Percentiles rank a stretch among this genome's conserved stretches.
Evolutionary conservation across 2,888 invertebrate species (phyloP).

Genomic region (Drosophila antonietae): DNA sequence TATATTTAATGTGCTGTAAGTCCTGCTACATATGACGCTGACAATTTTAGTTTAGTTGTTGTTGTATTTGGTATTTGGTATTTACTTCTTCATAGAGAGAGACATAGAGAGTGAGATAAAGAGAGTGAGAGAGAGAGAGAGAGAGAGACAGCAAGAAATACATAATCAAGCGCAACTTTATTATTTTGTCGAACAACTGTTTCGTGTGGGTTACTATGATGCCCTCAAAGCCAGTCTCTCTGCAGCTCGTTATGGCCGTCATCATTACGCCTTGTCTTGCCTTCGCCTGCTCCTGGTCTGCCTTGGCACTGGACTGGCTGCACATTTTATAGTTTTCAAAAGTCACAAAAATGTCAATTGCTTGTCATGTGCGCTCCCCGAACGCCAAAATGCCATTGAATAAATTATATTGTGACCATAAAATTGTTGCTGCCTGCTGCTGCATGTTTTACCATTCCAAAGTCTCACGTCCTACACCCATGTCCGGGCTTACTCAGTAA

Average conservation of each 20-base stretch:
- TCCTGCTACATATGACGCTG: constrained; percentile 60
- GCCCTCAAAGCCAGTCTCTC: constrained; percentile 14
- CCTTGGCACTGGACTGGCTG: constrained; percentile 37
- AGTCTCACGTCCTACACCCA: constrained; percentile 38
- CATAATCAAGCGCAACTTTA: constrained; percentile 79
- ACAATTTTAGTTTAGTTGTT: constrained; percentile 78
- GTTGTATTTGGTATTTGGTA: constrained; percentile 70
- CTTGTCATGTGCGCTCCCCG: constrained; percentile 69
- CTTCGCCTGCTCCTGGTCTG: constrained; percentile 16
- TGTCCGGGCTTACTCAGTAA: constrained; percentile 51
- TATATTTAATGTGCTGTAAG: constrained; percentile 72
- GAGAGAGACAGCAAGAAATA: constrained; percentile 32
- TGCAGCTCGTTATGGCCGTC: constrained; percentile 66
- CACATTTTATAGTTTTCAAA: constrained; percentile 81
- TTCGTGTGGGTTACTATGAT: constrained; percentile 48
- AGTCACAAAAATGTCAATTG: constrained; percentile 81
- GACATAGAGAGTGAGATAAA: background rate
- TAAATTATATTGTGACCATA: constrained; percentile 77
- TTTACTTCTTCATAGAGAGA: constrained; percentile 27
- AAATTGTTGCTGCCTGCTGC: constrained; percentile 74
- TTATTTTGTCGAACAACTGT: constrained; percentile 69
- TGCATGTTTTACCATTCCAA: constrained; percentile 52
- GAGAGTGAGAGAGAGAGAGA: background rate
- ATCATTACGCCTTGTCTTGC: constrained; percentile 67
- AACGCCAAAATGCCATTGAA: constrained; percentile 74